These are phyloP conservation scores for Drosophila kuntzei DNA, from an alignment of 2,888 invertebrate species.

Conservation along the genomic window DNA sequence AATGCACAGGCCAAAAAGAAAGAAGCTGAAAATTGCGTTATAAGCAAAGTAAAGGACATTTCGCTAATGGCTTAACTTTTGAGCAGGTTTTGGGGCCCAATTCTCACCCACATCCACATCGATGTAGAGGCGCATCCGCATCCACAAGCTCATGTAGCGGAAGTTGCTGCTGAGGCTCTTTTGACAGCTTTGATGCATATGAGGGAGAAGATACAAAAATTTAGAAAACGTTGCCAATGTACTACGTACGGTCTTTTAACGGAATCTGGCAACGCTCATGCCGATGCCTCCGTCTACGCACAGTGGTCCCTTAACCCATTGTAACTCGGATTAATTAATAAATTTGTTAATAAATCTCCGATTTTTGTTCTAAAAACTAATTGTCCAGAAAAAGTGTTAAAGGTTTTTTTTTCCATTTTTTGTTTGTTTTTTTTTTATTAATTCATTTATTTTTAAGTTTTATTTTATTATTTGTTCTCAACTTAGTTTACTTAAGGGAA, in stretches of 20 bases:
- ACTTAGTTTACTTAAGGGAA: no score
- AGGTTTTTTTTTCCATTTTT: no score
- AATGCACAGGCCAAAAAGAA: constrained; percentile 54
- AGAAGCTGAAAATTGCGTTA: constrained; percentile 75
- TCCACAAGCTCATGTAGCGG: constrained; percentile 57
- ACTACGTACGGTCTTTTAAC: constrained; percentile 38
- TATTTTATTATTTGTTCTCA: no score
- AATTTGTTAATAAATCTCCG: no score
- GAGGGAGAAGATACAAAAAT: constrained; percentile 1
- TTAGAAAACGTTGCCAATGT: constrained; percentile 10
- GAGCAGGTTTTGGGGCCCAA: constrained; percentile 56
- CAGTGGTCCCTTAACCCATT: background rate
- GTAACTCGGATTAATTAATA: no score
- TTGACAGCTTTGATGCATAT: constrained; percentile 61
- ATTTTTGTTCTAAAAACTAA: no score
- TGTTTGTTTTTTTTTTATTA: no score
- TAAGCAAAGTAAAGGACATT: constrained; percentile 79
- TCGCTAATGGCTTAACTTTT: constrained; percentile 80
- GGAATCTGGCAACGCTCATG: constrained; percentile 65
- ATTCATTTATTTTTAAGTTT: no score
- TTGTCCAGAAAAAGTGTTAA: no score
- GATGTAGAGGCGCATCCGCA: constrained; percentile 10
- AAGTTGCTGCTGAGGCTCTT: constrained; percentile 78
- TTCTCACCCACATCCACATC: constrained; percentile 24
- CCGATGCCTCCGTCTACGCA: background rate